Evolutionary conservation across 2,888 invertebrate genomes (phyloP).

Genomic region (Amblyteles armatorius): DNA sequence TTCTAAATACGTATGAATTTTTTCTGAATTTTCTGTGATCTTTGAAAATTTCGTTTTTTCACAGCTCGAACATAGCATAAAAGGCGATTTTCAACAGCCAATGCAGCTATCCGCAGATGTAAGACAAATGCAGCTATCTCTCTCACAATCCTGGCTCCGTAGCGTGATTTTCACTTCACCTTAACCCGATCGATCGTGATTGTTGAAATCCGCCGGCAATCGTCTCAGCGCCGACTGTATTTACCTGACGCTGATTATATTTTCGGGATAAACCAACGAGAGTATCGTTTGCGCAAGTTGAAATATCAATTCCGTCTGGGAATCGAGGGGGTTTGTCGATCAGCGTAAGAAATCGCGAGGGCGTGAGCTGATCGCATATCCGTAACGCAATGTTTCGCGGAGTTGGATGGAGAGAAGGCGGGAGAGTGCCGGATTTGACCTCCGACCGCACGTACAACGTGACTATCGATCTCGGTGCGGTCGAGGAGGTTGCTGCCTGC

Average conservation of each 20-base stretch:
- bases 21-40: too few species aligned
- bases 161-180: too few species aligned
- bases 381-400: conserved; percentile 24
- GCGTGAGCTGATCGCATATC: conserved; percentile 2
- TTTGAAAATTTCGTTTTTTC: too few species aligned
- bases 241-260: background rate
- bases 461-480: conserved; percentile 65
- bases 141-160: too few species aligned
- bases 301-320: background rate
- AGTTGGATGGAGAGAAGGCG: conserved; percentile 15
- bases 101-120: too few species aligned
- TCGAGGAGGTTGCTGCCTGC: conserved; percentile 45
- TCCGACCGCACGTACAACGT: conserved; percentile 62
- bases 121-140: too few species aligned
- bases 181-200: too few species aligned
- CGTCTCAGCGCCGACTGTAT: background rate
- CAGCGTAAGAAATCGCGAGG: conserved; percentile 1
- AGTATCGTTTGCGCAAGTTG: background rate
- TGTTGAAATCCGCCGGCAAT: background rate
- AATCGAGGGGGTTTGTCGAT: conserved; percentile 4
- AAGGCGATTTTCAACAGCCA: too few species aligned
- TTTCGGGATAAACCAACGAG: background rate
- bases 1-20: too few species aligned
- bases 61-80: too few species aligned
- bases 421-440: conserved; percentile 51